Percentiles rank a stretch among this genome's conserved stretches.
Conservation (phyloP, 1,140 invertebrate genomes). For the Leptoteleia sp. region DNA sequence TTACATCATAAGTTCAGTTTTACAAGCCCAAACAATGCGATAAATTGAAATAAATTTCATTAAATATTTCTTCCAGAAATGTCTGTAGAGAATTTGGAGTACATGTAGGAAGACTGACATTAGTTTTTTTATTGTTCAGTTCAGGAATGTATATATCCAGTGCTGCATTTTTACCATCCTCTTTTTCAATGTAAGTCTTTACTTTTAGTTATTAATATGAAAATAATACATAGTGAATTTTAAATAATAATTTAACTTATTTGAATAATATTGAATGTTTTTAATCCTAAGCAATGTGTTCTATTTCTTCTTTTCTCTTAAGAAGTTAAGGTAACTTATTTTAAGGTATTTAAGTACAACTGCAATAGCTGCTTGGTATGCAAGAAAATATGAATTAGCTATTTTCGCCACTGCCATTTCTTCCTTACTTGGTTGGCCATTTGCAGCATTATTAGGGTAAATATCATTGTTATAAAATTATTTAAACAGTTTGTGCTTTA, state of each 20-base stretch:
- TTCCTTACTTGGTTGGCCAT: conserved; percentile 93
- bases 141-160: conserved; percentile 95
- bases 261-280: too few species aligned
- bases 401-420: conserved; percentile 92
- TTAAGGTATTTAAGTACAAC: conserved; percentile 87
- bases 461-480: too few species aligned
- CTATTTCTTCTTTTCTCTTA: too few species aligned
- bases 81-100: conserved; percentile 94
- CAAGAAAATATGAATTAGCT: conserved; percentile 88
- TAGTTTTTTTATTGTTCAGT: conserved; percentile 91
- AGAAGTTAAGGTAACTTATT: conserved; percentile 44
- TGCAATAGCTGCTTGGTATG: conserved; percentile 93
- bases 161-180: conserved; percentile 95
- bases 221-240: too few species aligned
- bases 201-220: too few species aligned
- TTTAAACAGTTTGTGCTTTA: too few species aligned
- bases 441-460: conserved; percentile 92
- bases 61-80: conserved; percentile 83
- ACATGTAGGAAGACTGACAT: conserved; percentile 91
- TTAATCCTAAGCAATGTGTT: too few species aligned
- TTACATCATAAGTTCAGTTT: too few species aligned
- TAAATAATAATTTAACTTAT: too few species aligned
- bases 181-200: conserved; percentile 91
- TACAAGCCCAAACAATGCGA: too few species aligned
- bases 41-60: too few species aligned